Evolutionary conservation across 2,888 invertebrate species (phyloP), one percentile per base, ranked within the genome.

Genomic region (Lymantria monacha): DNA sequence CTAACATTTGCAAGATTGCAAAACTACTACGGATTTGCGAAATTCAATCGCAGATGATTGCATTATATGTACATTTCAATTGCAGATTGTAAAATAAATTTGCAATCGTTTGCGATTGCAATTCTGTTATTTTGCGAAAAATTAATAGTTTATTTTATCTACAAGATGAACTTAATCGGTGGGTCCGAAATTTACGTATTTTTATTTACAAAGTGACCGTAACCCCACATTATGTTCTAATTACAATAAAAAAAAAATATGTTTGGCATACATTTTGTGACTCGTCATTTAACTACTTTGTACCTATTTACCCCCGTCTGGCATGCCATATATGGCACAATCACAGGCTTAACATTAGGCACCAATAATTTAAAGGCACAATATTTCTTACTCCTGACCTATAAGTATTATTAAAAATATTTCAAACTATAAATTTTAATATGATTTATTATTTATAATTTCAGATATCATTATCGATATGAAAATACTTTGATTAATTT

Each of bases 231-330:
- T 78, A 77, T 65, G 72, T 68, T 74, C 75, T 79, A 76, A 83
- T 69, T 72, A 75, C 65, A 73, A 72, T 83, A 79, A 74, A 76
- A 22, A n/a, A 22, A 76, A 75, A 78, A 69, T 82, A 79, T 80
- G 89, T 90, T 90, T 90, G 90, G 89, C 87, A 89, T 91, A 79
- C 84, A 78, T 82, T 88, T 90, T 91, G 90, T 91, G 90, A 90
- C 90, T 88, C 78, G 72, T 73, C 79, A 82, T 83, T 81, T 76
- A 77, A 74, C 81, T 85, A 85, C 76, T 82, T 85, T 86, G 85
- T 85, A 86, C 87, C 83, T 80, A 78, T 62, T 76, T 67, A 69
- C 59, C 70, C 61, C 64, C 64, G 53, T 63, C 60, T 68, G 55
- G 57, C 66, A 70, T 79, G 83, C 83, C 84, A 66, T 51, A 53